These are phyloP conservation scores for Epinotia demarniana DNA, from an alignment of 2,888 invertebrate genomes.

Conservation along the genomic window DNA sequence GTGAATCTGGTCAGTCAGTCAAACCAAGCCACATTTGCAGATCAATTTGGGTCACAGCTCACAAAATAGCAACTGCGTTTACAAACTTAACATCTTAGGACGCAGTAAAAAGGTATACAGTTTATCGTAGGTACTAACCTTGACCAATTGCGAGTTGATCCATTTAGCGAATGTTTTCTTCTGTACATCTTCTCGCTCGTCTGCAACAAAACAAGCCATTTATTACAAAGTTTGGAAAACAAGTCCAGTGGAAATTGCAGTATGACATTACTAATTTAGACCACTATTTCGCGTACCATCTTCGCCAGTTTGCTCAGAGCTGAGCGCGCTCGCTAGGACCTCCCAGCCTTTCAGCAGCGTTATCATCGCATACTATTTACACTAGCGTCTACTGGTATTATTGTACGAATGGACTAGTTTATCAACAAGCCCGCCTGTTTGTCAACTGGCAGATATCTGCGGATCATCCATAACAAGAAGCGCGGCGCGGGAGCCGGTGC, in stretches of 20 bases:
- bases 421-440: constrained; percentile 19
- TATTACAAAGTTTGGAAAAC: background rate
- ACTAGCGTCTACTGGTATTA: background rate
- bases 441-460: constrained; percentile 29
- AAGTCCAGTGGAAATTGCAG: background rate
- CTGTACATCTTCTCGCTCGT: constrained; percentile 97
- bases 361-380: constrained; percentile 55
- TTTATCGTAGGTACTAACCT: constrained; percentile 83
- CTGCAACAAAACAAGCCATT: constrained; percentile 81
- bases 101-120: background rate
- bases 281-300: constrained; percentile 19
- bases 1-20: background rate
- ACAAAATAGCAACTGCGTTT: background rate
- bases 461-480: constrained; percentile 4
- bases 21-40: background rate
- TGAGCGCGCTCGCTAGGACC: constrained; percentile 51
- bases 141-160: constrained; percentile 94
- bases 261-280: background rate
- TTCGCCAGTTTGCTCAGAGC: background rate
- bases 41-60: background rate
- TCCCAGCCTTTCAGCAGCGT: constrained; percentile 67
- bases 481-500: constrained; percentile 18
- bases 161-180: constrained; percentile 97
- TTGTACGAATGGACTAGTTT: constrained; percentile 16
- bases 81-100: background rate